Evolutionary conservation across 2,888 invertebrate genomes (phyloP).

Genomic region (Brachycybe producta): DNA sequence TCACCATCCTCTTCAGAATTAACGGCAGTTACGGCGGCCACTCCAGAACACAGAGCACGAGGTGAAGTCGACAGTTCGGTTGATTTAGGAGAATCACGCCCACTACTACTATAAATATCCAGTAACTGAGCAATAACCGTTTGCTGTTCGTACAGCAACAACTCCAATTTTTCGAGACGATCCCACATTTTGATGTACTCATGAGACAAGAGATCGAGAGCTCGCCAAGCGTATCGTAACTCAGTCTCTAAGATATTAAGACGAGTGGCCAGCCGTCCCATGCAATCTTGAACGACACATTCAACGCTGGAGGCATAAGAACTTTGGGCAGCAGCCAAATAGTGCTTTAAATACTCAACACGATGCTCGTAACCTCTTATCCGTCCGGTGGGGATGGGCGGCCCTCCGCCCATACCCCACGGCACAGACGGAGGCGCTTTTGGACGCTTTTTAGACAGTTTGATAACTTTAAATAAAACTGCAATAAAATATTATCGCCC

Average conservation of each 20-base stretch:
- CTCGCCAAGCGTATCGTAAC: slow-evolving; percentile 82
- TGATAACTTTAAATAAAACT: too few relatives aligned
- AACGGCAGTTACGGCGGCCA: slow-evolving; percentile 2
- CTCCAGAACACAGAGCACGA: background rate
- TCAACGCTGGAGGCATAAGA: slow-evolving; percentile 26
- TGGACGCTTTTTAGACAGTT: slow-evolving; percentile 6
- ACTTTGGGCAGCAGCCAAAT: slow-evolving; percentile 12
- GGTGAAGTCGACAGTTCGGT: background rate
- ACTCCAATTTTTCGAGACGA: slow-evolving; percentile 72
- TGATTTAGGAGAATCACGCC: slow-evolving; percentile 3
- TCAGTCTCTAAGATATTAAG: slow-evolving; percentile 79
- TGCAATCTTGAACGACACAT: slow-evolving; percentile 68
- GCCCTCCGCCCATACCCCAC: slow-evolving; percentile 9
- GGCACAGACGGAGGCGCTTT: slow-evolving; percentile 9
- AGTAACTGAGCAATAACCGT: slow-evolving; percentile 77
- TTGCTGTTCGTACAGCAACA: slow-evolving; percentile 72
- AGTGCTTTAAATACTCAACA: slow-evolving; percentile 13
- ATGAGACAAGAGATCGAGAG: slow-evolving; percentile 73
- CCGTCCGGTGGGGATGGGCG: background rate
- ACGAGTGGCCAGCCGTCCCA: slow-evolving; percentile 76
- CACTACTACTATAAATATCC: slow-evolving; percentile 46
- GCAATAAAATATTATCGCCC: too few relatives aligned
- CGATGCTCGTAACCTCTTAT: slow-evolving; percentile 11
- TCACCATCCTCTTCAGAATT: background rate
- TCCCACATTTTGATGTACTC: slow-evolving; percentile 93